Evolutionary conservation across 2,113 vertebrate species (phyloP).

Genomic region (Ellobius talpinus): DNA sequence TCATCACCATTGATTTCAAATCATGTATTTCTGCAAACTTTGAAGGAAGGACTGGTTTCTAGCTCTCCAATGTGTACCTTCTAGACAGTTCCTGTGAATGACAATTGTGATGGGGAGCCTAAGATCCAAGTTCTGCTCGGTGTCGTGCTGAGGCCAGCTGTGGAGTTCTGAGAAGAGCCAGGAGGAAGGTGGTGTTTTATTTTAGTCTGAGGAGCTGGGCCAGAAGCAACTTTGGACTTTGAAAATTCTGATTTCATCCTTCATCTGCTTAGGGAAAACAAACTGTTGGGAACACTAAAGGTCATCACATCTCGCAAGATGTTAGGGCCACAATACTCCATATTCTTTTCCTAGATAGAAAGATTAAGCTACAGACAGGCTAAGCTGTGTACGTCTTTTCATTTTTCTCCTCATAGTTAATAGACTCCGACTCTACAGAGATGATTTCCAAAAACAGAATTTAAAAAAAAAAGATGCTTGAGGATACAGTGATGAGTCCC

Average conservation of each 20-base stretch:
- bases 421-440: background rate
- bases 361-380: background rate
- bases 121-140: background rate
- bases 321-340: background rate
- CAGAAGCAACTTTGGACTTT: conserved; percentile 43
- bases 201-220: background rate
- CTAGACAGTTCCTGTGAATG: background rate
- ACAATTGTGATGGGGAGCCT: background rate
- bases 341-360: background rate
- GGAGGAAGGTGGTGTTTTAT: background rate
- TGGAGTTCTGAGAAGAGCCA: background rate
- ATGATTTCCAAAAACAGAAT: background rate
- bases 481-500: background rate
- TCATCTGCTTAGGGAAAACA: conserved; percentile 11
- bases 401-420: background rate
- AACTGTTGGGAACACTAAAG: background rate
- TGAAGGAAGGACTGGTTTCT: background rate
- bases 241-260: conserved; percentile 42
- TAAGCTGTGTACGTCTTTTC: background rate
- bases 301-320: background rate
- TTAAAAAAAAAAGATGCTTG: background rate
- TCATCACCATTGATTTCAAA: background rate
- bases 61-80: background rate
- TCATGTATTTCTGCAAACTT: background rate
- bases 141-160: background rate